Evolutionary conservation across 2,113 vertebrate species (phyloP), one percentile per base, ranked within the genome.

Genomic region (Corynorhinus townsendii): DNA sequence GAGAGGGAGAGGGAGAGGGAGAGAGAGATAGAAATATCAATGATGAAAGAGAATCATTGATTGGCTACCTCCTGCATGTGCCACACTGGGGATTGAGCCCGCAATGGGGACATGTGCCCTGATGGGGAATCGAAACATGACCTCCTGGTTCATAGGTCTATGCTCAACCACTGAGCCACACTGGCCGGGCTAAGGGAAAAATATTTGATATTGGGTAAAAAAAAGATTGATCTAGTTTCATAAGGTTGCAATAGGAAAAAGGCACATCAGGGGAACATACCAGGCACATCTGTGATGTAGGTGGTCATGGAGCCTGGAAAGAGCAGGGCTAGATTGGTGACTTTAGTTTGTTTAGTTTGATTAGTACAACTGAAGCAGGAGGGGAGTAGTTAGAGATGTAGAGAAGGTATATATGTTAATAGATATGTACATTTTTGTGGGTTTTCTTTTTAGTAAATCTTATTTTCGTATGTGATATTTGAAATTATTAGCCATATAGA

Each of bases 271-370:
- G 38, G 16, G 43, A 47, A 66, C 15, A 47, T 22, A 26, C 86
- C 3, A 77, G 62, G 35, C 9, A 68, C 11, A 43, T 81, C 10
- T 38, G 0, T 66, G 35, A 89, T 0, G 0, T 52, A 86, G 0
- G 0, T 72, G 22, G 4, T 66, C n/a, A 28, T 26, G 68, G 56
- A 56, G 4, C 66, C 28, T 85, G 64, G 69, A 35, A 68, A 76
- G 17, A 11, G 28, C 11, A 24, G 30, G 75, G 16, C 82, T 82
- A 22, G 24, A 24, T 5, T 71, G 24, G 35, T 69, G 28, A 40
- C 16, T 92, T 52, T 6, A 62, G 59, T 76, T 59, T 47, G 20
- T 59, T 17, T 68, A 20, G 15, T 35, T 73, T 43, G 15, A 66
- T 59, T 62, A 72, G 47, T 52, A 22, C 16, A 35, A 28, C 73